A percentile compares a stretch with the other conserved stretches of the same genome.
Conservation (phyloP, 2,113 vertebrate species). For the Chunga burmeisteri region DNA sequence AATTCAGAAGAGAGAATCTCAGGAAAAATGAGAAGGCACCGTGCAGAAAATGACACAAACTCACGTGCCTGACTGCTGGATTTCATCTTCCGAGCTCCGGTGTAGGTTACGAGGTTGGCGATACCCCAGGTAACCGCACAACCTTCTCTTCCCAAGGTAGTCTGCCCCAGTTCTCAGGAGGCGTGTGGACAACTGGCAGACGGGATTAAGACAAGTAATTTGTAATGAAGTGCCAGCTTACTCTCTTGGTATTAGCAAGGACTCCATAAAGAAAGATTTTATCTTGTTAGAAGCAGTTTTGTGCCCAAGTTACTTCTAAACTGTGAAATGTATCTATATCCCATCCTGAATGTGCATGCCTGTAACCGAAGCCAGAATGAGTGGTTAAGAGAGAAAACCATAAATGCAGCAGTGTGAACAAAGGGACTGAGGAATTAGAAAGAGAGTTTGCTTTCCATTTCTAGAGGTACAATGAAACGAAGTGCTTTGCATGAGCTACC, state of each 20-base stretch:
- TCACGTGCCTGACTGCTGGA: background rate
- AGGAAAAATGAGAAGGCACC: background rate
- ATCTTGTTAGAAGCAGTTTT: background rate
- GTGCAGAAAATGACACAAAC: background rate
- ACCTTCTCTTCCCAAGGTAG: background rate
- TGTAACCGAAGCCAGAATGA: background rate
- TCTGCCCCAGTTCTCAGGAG: background rate
- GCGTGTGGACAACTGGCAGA: background rate
- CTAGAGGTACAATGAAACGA: background rate
- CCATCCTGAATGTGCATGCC: background rate
- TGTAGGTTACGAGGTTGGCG: background rate
- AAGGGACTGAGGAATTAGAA: background rate
- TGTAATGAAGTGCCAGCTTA: background rate
- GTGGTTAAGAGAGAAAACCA: background rate
- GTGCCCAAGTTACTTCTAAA: background rate
- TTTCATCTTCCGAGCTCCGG: background rate
- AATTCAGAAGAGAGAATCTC: background rate
- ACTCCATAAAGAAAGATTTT: background rate
- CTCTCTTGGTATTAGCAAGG: background rate
- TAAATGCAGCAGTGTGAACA: background rate
- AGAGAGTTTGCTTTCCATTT: conserved; percentile 5
- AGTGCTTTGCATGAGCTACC: conserved; percentile 2
- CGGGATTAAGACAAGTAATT: background rate
- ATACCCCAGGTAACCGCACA: background rate
- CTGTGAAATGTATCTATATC: background rate